Conservation (phyloP, 2,797 vertebrate species). For the Ispidina lecontei region DNA sequence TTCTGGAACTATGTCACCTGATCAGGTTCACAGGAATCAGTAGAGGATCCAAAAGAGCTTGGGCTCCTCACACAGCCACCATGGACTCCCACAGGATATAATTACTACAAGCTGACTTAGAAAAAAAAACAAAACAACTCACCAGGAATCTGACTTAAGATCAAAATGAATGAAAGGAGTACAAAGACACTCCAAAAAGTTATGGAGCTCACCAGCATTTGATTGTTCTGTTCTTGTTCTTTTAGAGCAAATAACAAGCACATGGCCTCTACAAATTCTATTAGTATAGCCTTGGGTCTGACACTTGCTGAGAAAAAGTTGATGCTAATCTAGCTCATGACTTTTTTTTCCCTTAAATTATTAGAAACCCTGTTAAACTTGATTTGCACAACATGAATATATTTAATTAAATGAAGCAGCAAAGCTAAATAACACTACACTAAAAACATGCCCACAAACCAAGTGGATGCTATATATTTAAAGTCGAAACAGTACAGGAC, state of each 20-base stretch:
- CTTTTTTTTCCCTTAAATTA: neutral
- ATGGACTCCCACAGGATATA: fast-evolving
- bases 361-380: neutral
- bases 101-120: neutral
- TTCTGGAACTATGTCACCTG: neutral
- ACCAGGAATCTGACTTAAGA: neutral
- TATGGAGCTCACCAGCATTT: neutral
- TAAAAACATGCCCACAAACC: neutral
- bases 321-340: neutral
- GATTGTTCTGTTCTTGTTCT: neutral
- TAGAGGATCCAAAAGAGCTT: neutral
- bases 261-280: neutral
- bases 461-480: neutral
- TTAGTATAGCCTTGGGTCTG: neutral
- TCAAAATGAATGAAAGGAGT: neutral
- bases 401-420: conserved; percentile 38
- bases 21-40: neutral
- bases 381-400: conserved; percentile 1
- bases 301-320: conserved; percentile 1
- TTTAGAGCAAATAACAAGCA: neutral
- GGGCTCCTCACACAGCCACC: neutral
- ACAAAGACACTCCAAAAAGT: neutral
- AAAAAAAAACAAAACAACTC: neutral
- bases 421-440: conserved; percentile 2
- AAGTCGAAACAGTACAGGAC: neutral